phyloP scores from a whole-genome alignment of 2,797 vertebrate species.

The Picus viridis region DNA sequence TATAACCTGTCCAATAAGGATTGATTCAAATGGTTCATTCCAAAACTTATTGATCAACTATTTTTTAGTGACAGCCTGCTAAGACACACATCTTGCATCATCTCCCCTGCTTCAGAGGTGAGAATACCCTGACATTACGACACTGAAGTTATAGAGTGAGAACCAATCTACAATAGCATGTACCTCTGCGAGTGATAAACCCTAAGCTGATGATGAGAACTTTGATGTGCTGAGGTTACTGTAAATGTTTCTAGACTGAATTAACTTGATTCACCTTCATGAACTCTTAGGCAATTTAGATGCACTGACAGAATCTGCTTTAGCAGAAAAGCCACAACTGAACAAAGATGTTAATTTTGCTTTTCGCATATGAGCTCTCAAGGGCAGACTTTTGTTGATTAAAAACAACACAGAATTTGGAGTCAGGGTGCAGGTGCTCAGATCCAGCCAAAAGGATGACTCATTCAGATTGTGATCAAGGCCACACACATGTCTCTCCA shows the following conservation, averaged over 20 bases:
- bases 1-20: neutral
- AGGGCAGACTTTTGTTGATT: neutral
- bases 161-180: neutral
- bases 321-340: neutral
- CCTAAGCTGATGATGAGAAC: neutral
- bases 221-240: neutral
- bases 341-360: neutral
- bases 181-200: neutral
- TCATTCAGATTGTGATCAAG: slow-evolving; percentile 10
- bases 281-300: neutral
- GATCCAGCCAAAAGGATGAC: slow-evolving; percentile 30
- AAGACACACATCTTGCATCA: neutral
- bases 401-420: neutral
- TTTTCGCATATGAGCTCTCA: neutral
- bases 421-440: neutral
- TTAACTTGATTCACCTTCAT: neutral
- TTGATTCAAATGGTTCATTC: neutral
- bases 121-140: neutral
- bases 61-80: accelerated
- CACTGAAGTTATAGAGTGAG: neutral
- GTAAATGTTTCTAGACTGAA: neutral
- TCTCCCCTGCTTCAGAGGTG: neutral
- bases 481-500: neutral
- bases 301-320: neutral
- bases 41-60: neutral